These are phyloP conservation scores for Unio pictorum DNA, from an alignment of 2,888 invertebrate genomes.

Conservation along the genomic window DNA sequence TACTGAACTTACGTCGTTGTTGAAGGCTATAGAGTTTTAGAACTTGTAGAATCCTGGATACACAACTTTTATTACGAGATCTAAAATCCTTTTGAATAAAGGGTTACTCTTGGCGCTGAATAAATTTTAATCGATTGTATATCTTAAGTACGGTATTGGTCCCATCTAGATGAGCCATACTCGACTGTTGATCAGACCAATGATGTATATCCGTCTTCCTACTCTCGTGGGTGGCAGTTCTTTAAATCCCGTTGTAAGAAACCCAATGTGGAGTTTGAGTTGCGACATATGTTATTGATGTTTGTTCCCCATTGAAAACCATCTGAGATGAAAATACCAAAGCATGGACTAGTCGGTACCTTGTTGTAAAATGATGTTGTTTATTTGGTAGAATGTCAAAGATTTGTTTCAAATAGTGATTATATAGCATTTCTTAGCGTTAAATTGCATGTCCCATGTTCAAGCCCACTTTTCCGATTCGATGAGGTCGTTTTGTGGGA, in stretches of 20 bases:
- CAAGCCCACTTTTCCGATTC: too few species aligned
- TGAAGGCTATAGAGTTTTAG: conserved; percentile 5
- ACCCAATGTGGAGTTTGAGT: background rate
- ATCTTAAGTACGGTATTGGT: conserved; percentile 8
- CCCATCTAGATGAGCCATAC: conserved; percentile 13
- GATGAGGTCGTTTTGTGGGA: too few species aligned
- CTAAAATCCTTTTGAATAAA: conserved; percentile 4
- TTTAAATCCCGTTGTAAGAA: conserved; percentile 2
- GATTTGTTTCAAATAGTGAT: too few species aligned
- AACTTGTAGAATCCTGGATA: conserved; percentile 7
- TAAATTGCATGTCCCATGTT: too few species aligned
- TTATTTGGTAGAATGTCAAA: too few species aligned
- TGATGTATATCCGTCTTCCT: conserved; percentile 1
- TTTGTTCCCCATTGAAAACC: conserved; percentile 6
- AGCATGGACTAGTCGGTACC: too few species aligned
- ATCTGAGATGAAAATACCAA: conserved; percentile 6
- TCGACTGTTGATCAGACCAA: conserved; percentile 5
- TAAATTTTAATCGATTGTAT: conserved; percentile 2
- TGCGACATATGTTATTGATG: conserved; percentile 11
- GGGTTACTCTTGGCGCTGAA: background rate
- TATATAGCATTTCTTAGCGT: background rate
- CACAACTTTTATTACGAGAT: conserved; percentile 6
- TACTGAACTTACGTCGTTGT: conserved; percentile 8
- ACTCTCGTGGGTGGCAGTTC: conserved; percentile 4
- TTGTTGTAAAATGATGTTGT: too few species aligned